A percentile compares a stretch with the other conserved stretches of the same genome.
Evolutionary conservation across 2,797 vertebrate species (phyloP).

Genomic region (Gobionotothen gibberifrons): DNA sequence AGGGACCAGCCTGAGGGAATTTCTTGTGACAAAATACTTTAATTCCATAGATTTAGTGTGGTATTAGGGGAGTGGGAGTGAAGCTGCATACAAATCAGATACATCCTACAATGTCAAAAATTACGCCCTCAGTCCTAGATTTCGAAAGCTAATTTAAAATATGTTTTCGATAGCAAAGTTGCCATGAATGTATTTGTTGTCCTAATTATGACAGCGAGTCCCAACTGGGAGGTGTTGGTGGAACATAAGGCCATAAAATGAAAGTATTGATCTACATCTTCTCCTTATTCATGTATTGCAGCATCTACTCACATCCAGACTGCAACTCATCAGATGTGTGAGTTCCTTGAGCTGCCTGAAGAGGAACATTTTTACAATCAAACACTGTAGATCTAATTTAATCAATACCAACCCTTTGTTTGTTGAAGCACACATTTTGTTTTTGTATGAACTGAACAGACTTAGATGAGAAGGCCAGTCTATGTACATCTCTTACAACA

Average conservation of each 20-base stretch:
- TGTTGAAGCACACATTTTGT: constrained; percentile 29
- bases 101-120: constrained; percentile 48
- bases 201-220: constrained; percentile 43
- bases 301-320: constrained; percentile 15
- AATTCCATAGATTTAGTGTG: constrained; percentile 67
- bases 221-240: constrained; percentile 14
- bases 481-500: constrained; percentile 19
- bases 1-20: constrained; percentile 59
- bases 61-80: constrained; percentile 45
- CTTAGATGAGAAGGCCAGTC: constrained; percentile 21
- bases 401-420: constrained; percentile 52
- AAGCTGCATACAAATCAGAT: constrained; percentile 59
- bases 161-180: constrained; percentile 20
- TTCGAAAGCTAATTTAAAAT: constrained; percentile 44
- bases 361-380: constrained; percentile 12
- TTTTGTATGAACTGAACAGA: constrained; percentile 21
- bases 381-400: constrained; percentile 24
- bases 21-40: constrained; percentile 61
- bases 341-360: constrained; percentile 14
- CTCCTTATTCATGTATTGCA: constrained; percentile 19
- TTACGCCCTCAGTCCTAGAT: constrained; percentile 32
- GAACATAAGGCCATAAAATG: constrained; percentile 36
- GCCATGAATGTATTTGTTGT: constrained; percentile 30
- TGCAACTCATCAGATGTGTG: constrained; percentile 18
- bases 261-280: constrained; percentile 41